These are phyloP conservation scores for Aphaenogaster ashmeadi DNA, from an alignment of 1,140 invertebrate species.

Conservation along the genomic window DNA sequence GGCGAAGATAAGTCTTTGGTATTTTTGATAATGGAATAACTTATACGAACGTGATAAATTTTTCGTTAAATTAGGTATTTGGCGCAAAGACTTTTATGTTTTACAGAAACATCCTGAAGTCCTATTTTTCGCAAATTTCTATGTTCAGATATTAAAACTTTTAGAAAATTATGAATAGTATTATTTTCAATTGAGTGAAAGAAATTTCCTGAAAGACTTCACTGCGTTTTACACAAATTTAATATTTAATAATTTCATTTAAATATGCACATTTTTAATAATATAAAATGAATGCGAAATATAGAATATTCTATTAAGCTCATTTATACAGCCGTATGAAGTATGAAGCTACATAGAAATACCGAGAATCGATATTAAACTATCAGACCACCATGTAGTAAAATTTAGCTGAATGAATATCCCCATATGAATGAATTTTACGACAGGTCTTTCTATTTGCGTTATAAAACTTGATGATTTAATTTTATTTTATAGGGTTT, in stretches of 20 bases:
- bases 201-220: background rate
- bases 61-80: background rate
- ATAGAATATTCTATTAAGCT: slow-evolving; percentile 21
- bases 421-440: slow-evolving; percentile 81
- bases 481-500: slow-evolving; percentile 76
- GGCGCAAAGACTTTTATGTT: background rate
- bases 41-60: background rate
- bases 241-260: slow-evolving; percentile 8
- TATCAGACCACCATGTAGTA: slow-evolving; percentile 32
- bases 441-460: slow-evolving; percentile 70
- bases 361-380: slow-evolving; percentile 1
- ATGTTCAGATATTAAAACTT: background rate
- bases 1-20: too few relatives aligned
- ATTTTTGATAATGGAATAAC: too few relatives aligned
- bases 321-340: background rate
- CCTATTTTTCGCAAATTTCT: background rate
- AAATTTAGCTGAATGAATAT: slow-evolving; percentile 67
- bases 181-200: background rate
- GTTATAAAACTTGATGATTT: slow-evolving; percentile 72
- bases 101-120: background rate
- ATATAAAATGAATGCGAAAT: slow-evolving; percentile 14
- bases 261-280: background rate
- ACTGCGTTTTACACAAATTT: background rate
- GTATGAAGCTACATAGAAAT: slow-evolving; percentile 3
- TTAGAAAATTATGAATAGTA: background rate